Evolutionary conservation across 2,113 vertebrate genomes (phyloP), one percentile per base, ranked within the genome.

Genomic region (Hepsetus odoe): DNA sequence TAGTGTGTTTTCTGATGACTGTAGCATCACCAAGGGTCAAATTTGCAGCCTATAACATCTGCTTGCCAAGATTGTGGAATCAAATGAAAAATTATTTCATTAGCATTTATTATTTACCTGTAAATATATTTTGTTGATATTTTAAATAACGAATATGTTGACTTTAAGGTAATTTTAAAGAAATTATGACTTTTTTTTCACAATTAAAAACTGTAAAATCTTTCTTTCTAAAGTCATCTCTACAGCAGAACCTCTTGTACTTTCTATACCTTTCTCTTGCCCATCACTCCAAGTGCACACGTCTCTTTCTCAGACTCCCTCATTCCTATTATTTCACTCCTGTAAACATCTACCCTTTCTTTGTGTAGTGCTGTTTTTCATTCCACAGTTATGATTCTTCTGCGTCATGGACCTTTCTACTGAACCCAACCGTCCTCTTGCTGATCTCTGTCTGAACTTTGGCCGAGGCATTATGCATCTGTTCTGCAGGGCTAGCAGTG

Each of bases 311-410:
- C 74, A 69, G 55, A 42, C 28, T 70, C 13, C n/a, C 49, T 53
- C 33, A 1, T 20, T 79, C 56, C 62, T 18, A 61, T 16, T 74
- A 30, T 73, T 51, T 13, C 56, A 40, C 69, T 72, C 72, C 74
- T 61, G 42, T 44, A 44, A 14, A 44, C 42, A n/a, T n/a, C n/a
- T 32, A 1, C n/a, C 73, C n/a, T 66, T 8, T 58, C n/a, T 67
- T 24, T 66, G 2, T 67, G 38, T 22, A 68, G 55, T 22, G 24
- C 64, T 75, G 30, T 58, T 77, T 85, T 82, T 85, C 82, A 82
- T 79, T 62, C 16, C 80, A 58, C 35, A 68, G 28, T 77, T 83
- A 84, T 20, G 53, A 40, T 28, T 51, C 30, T 1, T 70, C n/a
- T 28, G 44, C 62, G 33, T 38, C 69, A 14, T 20, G 28, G 20